Conservation (phyloP, 2,113 vertebrate genomes). For the Tyrannus savana region DNA sequence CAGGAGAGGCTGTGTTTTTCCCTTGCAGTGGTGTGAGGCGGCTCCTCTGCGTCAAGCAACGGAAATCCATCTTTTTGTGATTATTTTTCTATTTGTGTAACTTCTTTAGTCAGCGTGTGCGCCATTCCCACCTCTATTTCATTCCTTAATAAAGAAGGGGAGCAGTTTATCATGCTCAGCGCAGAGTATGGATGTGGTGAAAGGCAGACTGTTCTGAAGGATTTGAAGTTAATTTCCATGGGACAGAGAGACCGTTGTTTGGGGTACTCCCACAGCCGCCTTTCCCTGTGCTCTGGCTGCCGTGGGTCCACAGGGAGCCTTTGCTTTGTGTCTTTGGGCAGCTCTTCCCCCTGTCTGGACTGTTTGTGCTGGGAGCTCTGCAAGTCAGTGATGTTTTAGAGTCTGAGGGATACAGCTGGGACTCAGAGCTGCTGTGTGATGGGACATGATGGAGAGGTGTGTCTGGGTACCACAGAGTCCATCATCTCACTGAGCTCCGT, state of each 20-base stretch:
- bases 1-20: neutral
- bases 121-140: neutral
- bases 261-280: neutral
- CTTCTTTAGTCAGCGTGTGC: neutral
- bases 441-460: neutral
- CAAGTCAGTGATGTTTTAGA: neutral
- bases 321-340: neutral
- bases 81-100: neutral
- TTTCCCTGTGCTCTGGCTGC: neutral
- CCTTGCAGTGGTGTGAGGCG: neutral
- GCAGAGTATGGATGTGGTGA: neutral
- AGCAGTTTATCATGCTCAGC: neutral
- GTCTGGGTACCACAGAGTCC: neutral
- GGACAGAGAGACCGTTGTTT: neutral
- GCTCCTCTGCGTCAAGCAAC: neutral
- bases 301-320: neutral
- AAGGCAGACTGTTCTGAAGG: conserved; percentile 23
- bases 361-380: neutral
- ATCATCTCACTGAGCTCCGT: neutral
- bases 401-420: neutral
- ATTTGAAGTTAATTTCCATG: neutral
- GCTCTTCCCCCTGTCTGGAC: neutral
- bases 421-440: neutral
- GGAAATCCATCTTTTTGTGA: neutral
- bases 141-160: neutral